phyloP scores from a whole-genome alignment of 2,888 invertebrate species.

The Eurois occulta region DNA sequence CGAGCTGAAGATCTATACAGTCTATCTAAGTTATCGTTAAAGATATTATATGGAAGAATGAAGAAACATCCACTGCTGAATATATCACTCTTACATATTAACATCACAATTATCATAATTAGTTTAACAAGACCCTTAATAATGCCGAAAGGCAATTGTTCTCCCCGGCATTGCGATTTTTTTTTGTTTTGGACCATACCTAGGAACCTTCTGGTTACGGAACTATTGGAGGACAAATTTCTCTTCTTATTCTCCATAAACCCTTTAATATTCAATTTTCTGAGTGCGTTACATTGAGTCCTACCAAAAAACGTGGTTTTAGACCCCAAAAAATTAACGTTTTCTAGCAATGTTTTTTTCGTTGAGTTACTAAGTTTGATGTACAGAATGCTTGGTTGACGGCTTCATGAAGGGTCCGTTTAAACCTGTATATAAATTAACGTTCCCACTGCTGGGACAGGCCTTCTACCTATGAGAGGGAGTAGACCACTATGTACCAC shows the following conservation, averaged over 20 bases:
- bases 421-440: background rate
- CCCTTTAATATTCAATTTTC: background rate
- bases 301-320: background rate
- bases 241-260: background rate
- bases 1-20: background rate
- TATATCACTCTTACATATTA: background rate
- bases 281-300: too few species aligned
- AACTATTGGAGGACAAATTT: background rate
- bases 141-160: too few species aligned
- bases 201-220: too few species aligned
- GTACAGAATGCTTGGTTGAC: too few species aligned
- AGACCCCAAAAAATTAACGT: background rate
- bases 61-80: background rate
- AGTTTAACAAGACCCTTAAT: too few species aligned
- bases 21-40: background rate
- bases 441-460: background rate
- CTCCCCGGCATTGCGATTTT: too few species aligned
- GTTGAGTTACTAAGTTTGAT: too few species aligned
- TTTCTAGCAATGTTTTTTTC: background rate
- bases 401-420: background rate
- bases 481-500: background rate
- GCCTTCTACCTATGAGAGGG: background rate
- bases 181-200: too few species aligned
- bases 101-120: too few species aligned
- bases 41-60: background rate